phyloP scores from a whole-genome alignment of 30 jellyfish, hydroid and myxozoan species.

The Pelagia noctiluca region DNA sequence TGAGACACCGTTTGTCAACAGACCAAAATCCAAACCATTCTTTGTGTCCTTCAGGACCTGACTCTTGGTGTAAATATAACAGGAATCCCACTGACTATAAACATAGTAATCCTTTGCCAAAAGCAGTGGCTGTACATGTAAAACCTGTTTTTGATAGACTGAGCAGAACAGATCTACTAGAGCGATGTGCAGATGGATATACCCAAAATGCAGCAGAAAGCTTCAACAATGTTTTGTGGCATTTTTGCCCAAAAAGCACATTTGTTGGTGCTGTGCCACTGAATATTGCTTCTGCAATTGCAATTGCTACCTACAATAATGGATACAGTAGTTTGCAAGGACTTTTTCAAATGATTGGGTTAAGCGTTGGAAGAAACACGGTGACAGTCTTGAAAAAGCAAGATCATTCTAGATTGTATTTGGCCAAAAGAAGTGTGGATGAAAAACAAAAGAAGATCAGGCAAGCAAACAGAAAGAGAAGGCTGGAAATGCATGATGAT shows the following conservation, averaged over 20 bases:
- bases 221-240: background rate
- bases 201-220: slow-evolving; percentile 18
- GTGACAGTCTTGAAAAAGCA: background rate
- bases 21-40: background rate
- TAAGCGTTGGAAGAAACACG: background rate
- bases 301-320: background rate
- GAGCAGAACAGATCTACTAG: background rate
- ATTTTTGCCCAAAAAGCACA: slow-evolving; percentile 9
- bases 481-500: slow-evolving; percentile 19
- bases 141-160: too few relatives aligned
- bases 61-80: slow-evolving; percentile 9
- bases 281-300: background rate
- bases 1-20: background rate
- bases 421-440: background rate
- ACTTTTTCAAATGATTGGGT: background rate
- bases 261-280: background rate
- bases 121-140: background rate
- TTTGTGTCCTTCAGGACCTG: background rate
- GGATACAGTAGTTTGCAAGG: background rate
- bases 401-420: background rate
- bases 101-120: background rate
- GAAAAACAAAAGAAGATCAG: slow-evolving; percentile 27
- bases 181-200: slow-evolving; percentile 2
- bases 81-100: background rate
- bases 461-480: slow-evolving; percentile 14